A percentile compares a stretch with the other conserved stretches of the same genome.
Conservation (phyloP, 2,113 vertebrate species). For the Pollimyrus isidori region DNA sequence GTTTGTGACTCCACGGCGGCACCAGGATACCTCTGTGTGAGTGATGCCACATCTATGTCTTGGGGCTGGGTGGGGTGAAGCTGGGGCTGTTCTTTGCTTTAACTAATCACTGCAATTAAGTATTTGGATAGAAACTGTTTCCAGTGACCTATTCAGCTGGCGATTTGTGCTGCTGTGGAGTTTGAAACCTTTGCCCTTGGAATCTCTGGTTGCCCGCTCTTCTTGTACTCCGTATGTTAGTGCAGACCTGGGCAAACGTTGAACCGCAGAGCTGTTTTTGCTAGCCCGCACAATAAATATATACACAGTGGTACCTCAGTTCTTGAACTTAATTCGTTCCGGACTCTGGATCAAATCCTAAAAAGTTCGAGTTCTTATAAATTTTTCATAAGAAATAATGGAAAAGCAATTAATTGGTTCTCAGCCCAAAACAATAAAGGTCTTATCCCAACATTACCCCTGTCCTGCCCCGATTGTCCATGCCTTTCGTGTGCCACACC, state of each 20-base stretch:
- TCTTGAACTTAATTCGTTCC: no score
- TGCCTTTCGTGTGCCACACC: no score
- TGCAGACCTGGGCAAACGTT: neutral
- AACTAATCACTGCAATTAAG: neutral
- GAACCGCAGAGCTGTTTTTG: neutral
- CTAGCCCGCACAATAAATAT: neutral
- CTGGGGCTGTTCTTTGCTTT: neutral
- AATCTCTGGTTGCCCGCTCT: neutral
- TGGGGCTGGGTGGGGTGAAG: neutral
- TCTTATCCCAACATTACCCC: no score
- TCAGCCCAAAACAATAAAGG: no score
- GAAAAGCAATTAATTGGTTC: no score
- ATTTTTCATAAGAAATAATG: no score
- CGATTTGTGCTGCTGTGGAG: neutral
- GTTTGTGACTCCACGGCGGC: constrained; percentile 78
- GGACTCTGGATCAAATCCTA: no score
- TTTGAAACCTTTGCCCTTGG: neutral
- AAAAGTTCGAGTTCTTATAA: no score
- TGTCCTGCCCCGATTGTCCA: no score
- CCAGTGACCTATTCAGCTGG: neutral
- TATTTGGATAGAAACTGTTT: neutral
- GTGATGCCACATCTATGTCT: neutral
- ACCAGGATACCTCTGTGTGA: constrained; percentile 58
- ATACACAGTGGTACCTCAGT: no score
- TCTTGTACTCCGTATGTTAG: neutral